Conservation (phyloP, 2,113 vertebrate genomes). For the Bungarus multicinctus region DNA sequence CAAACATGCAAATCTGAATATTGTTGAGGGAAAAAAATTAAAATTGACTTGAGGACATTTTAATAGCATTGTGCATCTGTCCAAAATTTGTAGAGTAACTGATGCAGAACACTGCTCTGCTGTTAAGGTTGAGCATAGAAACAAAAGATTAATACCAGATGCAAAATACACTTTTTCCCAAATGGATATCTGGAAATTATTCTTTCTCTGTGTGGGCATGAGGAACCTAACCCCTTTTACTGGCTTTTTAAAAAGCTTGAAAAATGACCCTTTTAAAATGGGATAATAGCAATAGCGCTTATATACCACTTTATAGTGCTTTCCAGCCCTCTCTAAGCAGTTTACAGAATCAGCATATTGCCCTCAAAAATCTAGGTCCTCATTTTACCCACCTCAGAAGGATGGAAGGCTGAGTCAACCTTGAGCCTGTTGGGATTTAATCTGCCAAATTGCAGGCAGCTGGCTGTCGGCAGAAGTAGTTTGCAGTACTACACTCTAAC, state of each 20-base stretch:
- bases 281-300: neutral
- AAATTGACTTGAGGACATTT: neutral
- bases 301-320: no score
- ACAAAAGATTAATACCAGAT: neutral
- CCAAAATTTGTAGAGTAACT: neutral
- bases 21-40: neutral
- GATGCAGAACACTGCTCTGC: neutral
- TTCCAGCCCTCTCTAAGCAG: no score
- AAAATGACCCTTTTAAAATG: neutral
- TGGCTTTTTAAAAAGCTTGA: neutral
- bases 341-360: no score
- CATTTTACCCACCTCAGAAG: no score
- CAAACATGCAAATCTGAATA: neutral
- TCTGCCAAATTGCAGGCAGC: no score
- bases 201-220: neutral
- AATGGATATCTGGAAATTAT: neutral
- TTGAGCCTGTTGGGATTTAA: no score
- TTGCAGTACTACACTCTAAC: no score
- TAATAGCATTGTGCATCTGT: neutral
- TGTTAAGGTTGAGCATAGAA: neutral
- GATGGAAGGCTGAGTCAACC: no score
- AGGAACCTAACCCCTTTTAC: neutral
- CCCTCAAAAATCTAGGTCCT: no score
- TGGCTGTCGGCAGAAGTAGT: no score
- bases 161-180: conserved; percentile 15